Evolutionary conservation across 1,140 invertebrate genomes (phyloP).

Genomic region (Acromyrmex charruanus): DNA sequence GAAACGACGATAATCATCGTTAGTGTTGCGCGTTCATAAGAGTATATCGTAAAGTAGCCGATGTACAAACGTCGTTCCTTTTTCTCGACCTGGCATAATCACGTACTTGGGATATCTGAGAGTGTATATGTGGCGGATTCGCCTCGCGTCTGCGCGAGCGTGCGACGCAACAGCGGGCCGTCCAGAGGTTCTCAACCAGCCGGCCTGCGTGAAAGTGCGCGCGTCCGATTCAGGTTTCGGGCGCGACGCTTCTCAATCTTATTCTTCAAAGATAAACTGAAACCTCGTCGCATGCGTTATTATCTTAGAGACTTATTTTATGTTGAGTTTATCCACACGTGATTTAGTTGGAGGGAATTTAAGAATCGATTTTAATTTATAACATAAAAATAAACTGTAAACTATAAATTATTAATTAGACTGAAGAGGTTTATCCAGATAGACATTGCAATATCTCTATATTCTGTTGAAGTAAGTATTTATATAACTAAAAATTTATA

Average conservation of each 20-base stretch:
- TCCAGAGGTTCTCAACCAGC: conserved; percentile 61
- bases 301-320: not conserved
- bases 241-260: not conserved
- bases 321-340: not conserved
- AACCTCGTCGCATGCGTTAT: not conserved
- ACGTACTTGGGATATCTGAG: not conserved
- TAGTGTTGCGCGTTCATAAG: conserved; percentile 2
- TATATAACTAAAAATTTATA: too few species aligned
- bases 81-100: conserved; percentile 45
- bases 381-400: not conserved
- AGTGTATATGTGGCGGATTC: conserved; percentile 15
- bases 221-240: not conserved
- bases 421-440: not conserved
- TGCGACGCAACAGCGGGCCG: conserved; percentile 57
- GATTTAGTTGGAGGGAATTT: not conserved
- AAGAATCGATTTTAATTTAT: conserved; percentile 13
- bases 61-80: conserved; percentile 46
- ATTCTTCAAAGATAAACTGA: not conserved
- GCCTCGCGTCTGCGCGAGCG: conserved; percentile 51
- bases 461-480: not conserved
- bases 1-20: not conserved
- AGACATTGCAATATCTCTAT: not conserved
- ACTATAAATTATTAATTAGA: not conserved
- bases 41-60: conserved; percentile 7
- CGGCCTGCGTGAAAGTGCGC: conserved; percentile 67